Conservation (phyloP, 2,888 invertebrate species). For the Synanthedon tipuliformis region DNA sequence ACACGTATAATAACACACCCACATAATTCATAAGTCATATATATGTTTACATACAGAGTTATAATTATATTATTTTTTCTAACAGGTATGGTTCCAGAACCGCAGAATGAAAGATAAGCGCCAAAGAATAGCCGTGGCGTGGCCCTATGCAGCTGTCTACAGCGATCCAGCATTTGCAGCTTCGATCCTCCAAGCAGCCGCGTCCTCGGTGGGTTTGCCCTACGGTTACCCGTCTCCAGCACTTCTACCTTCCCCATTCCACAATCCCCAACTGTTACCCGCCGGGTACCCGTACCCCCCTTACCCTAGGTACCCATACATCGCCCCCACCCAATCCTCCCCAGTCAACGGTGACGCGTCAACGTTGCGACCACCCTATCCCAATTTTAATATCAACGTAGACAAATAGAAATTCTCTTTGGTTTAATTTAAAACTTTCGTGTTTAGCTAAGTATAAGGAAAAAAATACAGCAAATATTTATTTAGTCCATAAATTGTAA, state of each 20-base stretch:
- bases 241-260: conserved; percentile 66
- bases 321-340: conserved; percentile 60
- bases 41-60: not conserved
- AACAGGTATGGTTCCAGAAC: conserved; percentile 97
- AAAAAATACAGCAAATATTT: conserved; percentile 10
- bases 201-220: conserved; percentile 76
- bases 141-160: conserved; percentile 96
- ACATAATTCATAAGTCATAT: not conserved
- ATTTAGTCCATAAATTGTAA: conserved; percentile 8
- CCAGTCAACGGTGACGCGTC: conserved; percentile 51
- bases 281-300: conserved; percentile 71
- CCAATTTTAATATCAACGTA: conserved; percentile 57
- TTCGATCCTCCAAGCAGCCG: conserved; percentile 90
- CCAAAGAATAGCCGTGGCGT: conserved; percentile 91
- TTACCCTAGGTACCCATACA: conserved; percentile 67
- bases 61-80: conserved; percentile 14
- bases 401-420: conserved; percentile 38
- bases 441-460: conserved; percentile 3
- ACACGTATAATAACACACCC: too few species aligned
- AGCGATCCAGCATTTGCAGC: conserved; percentile 95
- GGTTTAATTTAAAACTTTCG: not conserved
- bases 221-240: conserved; percentile 72
- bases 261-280: conserved; percentile 70
- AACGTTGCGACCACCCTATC: conserved; percentile 60
- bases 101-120: conserved; percentile 97